Conservation (phyloP, 2,113 vertebrate genomes). For the Coryphaenoides rupestris region DNA sequence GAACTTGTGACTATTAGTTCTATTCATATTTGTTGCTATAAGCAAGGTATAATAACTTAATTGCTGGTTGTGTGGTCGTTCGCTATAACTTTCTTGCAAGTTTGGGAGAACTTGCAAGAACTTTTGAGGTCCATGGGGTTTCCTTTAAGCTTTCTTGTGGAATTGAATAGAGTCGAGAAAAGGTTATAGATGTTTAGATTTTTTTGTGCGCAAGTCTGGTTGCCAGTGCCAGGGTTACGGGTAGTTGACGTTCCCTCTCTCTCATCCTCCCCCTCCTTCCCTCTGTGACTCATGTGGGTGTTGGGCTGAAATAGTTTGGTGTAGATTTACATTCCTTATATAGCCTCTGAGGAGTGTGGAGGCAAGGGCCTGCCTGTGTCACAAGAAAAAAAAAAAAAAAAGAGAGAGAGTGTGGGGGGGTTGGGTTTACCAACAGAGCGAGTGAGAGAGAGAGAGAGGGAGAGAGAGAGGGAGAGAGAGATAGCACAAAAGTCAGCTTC, state of each 20-base stretch:
- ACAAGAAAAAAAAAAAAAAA: slow-evolving; percentile 30
- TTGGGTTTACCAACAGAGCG: slow-evolving; percentile 55
- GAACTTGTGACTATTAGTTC: slow-evolving; percentile 5
- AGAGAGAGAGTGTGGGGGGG: slow-evolving; percentile 35
- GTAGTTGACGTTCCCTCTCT: slow-evolving; percentile 59
- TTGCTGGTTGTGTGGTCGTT: too few relatives aligned
- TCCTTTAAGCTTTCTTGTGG: too few relatives aligned
- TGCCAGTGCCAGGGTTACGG: slow-evolving; percentile 56
- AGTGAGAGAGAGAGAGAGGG: slow-evolving; percentile 18
- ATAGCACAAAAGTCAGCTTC: slow-evolving; percentile 56
- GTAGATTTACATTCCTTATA: slow-evolving; percentile 87
- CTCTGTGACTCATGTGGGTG: slow-evolving; percentile 79
- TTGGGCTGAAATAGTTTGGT: slow-evolving; percentile 84
- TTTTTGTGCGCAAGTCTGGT: slow-evolving; percentile 26
- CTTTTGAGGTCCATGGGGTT: too few relatives aligned
- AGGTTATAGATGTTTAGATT: slow-evolving; percentile 22
- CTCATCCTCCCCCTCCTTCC: slow-evolving; percentile 27
- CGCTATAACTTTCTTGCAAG: too few relatives aligned
- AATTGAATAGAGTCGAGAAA: too few relatives aligned
- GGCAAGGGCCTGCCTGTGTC: slow-evolving; percentile 67
- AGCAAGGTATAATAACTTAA: too few relatives aligned
- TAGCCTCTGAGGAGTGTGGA: slow-evolving; percentile 75
- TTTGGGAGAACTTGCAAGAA: not conserved
- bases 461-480: slow-evolving; percentile 20
- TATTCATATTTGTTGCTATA: too few relatives aligned